Base-by-base conservation (phyloP, 2,797 vertebrate genomes). In the Rhyacichthys aspro region DNA sequence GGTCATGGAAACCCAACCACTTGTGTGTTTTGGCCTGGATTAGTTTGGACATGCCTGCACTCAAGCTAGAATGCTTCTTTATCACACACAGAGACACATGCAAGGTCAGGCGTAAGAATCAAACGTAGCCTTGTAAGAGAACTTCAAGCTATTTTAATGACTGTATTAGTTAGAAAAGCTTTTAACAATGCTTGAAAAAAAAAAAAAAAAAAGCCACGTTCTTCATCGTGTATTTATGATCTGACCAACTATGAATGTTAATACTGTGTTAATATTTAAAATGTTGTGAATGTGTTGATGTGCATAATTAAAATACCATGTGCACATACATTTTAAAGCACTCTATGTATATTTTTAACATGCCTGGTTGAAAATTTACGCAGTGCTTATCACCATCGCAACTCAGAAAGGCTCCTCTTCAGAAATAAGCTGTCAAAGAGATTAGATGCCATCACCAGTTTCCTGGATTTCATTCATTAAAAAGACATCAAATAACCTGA, bases 1-100 rank as follows among this genome's bases (percentile, higher is more conserved):
- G 85, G 83, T 90, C 86, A 88, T 88, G 86, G 85, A 90, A 90
- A 89, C 79, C 77, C 67, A 74, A 83, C 49, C 9, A 76, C 52
- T 63, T 81, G 72, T 83, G 73, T 61, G 76, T 78, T 85, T 70
- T 72, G 83, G 80, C 67, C 76, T 63, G 75, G 81, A 84, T 86
- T 84, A 86, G 78, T 70, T 58, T 63, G 74, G 71, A 78, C 81
- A 89, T 90, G 85, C 63, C 76, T 85, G 47, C 55, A 68, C 74
- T 76, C 46, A 73, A 55, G 55, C 72, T 78, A 77, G 79, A 89
- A 86, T 85, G 76, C 69, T 32, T 68, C 63, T 80, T 73, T 70
- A 80, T 80, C 80, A 19, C 76, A 67, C 66, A 49, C 59, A 44
- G 63, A 36, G 28, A 50, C 67, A 50, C n/a, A 10, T 36, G 56